These are phyloP conservation scores for Dallia pectoralis DNA, from an alignment of 2,797 vertebrate genomes.

Conservation along the genomic window DNA sequence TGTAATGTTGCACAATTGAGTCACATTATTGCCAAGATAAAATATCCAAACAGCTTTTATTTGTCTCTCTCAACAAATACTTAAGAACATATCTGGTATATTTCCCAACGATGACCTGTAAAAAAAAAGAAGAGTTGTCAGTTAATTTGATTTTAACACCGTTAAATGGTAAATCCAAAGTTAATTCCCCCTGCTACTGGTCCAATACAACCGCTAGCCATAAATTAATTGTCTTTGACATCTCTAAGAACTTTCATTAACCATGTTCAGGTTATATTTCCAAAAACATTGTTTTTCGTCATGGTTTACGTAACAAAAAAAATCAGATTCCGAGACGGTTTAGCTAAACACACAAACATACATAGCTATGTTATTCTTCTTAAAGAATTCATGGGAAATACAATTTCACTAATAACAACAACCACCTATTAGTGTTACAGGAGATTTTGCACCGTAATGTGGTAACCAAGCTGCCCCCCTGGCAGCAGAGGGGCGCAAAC, in stretches of 20 bases:
- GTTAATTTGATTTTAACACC: no score
- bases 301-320: no score
- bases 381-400: background rate
- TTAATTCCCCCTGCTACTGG: background rate
- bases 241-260: no score
- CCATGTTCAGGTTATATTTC: background rate
- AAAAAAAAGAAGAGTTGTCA: background rate
- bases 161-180: background rate
- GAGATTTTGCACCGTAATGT: background rate
- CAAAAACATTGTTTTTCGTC: background rate
- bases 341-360: background rate
- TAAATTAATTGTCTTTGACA: no score
- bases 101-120: background rate
- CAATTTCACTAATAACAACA: background rate
- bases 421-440: background rate
- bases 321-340: background rate
- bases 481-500: background rate
- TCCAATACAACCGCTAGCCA: background rate
- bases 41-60: slow-evolving; percentile 4
- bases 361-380: background rate
- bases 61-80: background rate
- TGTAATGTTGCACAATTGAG: background rate
- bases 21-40: background rate
- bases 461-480: background rate
- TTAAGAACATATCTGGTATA: background rate